Conservation (phyloP, 2,113 vertebrate species). For the Albula goreensis region DNA sequence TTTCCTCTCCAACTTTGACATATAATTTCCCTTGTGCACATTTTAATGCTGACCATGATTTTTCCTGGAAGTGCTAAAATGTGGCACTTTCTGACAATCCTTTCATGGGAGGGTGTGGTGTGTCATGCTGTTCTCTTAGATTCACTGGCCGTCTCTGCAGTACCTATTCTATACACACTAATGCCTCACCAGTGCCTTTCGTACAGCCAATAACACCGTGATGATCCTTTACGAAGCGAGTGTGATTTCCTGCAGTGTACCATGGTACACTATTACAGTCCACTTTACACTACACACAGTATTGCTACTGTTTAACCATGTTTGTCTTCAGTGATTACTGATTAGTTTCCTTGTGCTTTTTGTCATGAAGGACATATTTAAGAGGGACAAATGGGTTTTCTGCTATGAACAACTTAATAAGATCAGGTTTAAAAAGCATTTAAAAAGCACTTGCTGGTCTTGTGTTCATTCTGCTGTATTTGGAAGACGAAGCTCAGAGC, state of each 20-base stretch:
- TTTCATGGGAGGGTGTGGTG: conserved; percentile 81
- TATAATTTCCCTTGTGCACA: conserved; percentile 44
- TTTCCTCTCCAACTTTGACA: conserved; percentile 37
- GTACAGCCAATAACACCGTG: neutral
- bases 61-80: conserved; percentile 36
- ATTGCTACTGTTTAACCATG: neutral
- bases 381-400: neutral
- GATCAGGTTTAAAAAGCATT: neutral
- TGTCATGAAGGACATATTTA: neutral
- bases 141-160: conserved; percentile 7
- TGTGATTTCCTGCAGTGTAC: neutral
- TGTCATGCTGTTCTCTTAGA: conserved; percentile 92
- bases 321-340: neutral
- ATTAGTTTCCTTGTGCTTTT: neutral
- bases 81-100: conserved; percentile 47
- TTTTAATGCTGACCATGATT: conserved; percentile 43
- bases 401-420: neutral
- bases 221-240: neutral
- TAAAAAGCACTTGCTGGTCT: neutral
- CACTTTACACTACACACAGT: neutral
- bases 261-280: neutral
- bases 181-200: neutral
- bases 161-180: neutral
- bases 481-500: neutral
- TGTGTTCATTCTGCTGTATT: neutral